Conservation (phyloP, 1,140 invertebrate species). For the Varroa destructor region DNA sequence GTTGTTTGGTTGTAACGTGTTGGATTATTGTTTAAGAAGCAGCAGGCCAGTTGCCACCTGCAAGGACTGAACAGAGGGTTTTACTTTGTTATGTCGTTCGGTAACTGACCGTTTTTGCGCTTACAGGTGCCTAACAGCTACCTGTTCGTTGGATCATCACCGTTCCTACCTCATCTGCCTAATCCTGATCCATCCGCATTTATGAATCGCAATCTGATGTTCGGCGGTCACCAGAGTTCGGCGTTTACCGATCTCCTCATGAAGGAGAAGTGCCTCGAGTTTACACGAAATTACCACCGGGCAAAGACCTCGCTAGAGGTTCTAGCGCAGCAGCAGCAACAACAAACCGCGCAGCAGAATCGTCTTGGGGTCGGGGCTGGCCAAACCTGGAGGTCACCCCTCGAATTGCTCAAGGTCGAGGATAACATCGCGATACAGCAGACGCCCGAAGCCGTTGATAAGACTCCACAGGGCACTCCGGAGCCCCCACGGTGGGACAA, state of each 20-base stretch:
- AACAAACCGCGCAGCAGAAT: slow-evolving; percentile 6
- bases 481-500: slow-evolving; percentile 25
- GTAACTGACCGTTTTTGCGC: no score
- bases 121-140: slow-evolving; percentile 17
- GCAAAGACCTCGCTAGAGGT: slow-evolving; percentile 22
- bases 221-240: slow-evolving; percentile 15
- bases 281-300: slow-evolving; percentile 9
- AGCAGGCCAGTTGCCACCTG: no score
- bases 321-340: slow-evolving; percentile 10
- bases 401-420: slow-evolving; percentile 21
- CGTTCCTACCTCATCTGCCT: slow-evolving; percentile 25
- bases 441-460: slow-evolving; percentile 8
- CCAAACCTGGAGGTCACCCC: slow-evolving; percentile 21
- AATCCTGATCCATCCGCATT: slow-evolving; percentile 19
- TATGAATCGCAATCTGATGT: slow-evolving; percentile 26
- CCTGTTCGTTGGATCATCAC: slow-evolving; percentile 19
- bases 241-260: slow-evolving; percentile 24
- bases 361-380: slow-evolving; percentile 3
- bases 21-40: no score
- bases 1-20: no score
- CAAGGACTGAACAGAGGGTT: no score
- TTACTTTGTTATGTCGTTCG: no score
- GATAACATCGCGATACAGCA: slow-evolving; percentile 1
- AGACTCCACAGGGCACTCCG: slow-evolving; percentile 1
- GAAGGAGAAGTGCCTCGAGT: slow-evolving; percentile 24